These are phyloP conservation scores for Ceratoteleas bidentatus DNA, from an alignment of 1,140 invertebrate species.

Conservation along the genomic window DNA sequence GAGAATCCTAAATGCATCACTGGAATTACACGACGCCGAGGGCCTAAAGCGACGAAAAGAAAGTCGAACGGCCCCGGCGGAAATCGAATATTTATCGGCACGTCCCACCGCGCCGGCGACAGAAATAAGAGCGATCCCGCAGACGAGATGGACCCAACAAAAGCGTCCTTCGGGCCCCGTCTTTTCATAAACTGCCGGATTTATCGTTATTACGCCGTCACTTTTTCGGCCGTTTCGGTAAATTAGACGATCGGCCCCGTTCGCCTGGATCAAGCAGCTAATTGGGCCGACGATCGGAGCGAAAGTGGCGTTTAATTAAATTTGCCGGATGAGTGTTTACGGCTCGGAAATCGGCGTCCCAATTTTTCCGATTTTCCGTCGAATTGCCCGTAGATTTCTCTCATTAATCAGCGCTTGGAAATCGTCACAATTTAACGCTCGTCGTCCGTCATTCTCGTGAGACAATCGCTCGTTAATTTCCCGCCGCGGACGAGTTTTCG, in stretches of 20 bases:
- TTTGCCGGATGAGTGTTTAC: too few species aligned
- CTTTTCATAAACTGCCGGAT: slow-evolving; percentile 66
- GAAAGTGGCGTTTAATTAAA: too few species aligned
- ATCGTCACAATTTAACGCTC: too few species aligned
- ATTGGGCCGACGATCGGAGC: too few species aligned
- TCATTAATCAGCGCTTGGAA: too few species aligned
- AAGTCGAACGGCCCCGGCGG: slow-evolving; percentile 61
- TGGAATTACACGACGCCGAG: slow-evolving; percentile 67
- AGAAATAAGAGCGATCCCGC: slow-evolving; percentile 55
- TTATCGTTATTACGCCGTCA: slow-evolving; percentile 59
- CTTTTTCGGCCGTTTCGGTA: neutral
- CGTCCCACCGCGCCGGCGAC: slow-evolving; percentile 22
- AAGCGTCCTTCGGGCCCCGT: slow-evolving; percentile 61
- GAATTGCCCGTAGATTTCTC: too few species aligned
- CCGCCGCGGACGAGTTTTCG: slow-evolving; percentile 14
- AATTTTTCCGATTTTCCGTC: too few species aligned
- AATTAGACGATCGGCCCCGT: too few species aligned
- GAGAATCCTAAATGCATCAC: slow-evolving; percentile 71
- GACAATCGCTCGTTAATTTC: too few species aligned
- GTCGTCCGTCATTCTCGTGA: too few species aligned
- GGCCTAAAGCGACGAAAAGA: slow-evolving; percentile 63
- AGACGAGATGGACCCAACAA: slow-evolving; percentile 54
- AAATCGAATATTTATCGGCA: slow-evolving; percentile 68
- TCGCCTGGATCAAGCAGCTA: too few species aligned
- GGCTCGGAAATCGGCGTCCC: too few species aligned